Evolutionary conservation across 2,888 invertebrate species (phyloP).

Genomic region (Leptopilina syphax): DNA sequence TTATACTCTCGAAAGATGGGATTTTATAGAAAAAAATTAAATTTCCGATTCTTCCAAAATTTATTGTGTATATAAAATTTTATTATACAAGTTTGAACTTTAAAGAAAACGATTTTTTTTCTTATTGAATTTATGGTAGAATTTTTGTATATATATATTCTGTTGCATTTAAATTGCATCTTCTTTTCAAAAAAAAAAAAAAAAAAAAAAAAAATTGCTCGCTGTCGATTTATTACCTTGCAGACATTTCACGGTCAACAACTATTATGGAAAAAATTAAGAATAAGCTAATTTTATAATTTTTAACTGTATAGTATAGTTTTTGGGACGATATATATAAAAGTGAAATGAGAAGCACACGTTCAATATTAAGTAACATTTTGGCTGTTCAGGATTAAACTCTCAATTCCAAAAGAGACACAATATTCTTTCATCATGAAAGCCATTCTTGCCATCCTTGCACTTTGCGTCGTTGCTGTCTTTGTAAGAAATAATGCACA

Average conservation of each 20-base stretch:
- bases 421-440: conserved; percentile 55
- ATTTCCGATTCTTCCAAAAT: no score
- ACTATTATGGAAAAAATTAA: neutral
- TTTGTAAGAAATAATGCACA: conserved; percentile 52
- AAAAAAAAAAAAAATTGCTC: no score
- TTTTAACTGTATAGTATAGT: neutral
- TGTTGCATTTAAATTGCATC: no score
- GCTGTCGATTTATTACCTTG: no score
- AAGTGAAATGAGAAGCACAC: neutral
- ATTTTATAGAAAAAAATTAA: no score
- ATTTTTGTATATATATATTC: no score
- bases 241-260: conserved; percentile 1
- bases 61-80: no score
- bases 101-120: no score
- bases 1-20: no score
- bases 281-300: neutral
- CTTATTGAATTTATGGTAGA: no score
- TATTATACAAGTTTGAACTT: no score
- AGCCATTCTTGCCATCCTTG: conserved; percentile 54
- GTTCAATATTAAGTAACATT: neutral
- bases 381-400: neutral
- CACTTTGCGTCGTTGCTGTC: conserved; percentile 56
- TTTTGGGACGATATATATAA: conserved; percentile 1
- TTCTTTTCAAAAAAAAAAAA: no score
- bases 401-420: neutral